Conservation (phyloP, 2,113 vertebrate species). For the Sardina pilchardus region DNA sequence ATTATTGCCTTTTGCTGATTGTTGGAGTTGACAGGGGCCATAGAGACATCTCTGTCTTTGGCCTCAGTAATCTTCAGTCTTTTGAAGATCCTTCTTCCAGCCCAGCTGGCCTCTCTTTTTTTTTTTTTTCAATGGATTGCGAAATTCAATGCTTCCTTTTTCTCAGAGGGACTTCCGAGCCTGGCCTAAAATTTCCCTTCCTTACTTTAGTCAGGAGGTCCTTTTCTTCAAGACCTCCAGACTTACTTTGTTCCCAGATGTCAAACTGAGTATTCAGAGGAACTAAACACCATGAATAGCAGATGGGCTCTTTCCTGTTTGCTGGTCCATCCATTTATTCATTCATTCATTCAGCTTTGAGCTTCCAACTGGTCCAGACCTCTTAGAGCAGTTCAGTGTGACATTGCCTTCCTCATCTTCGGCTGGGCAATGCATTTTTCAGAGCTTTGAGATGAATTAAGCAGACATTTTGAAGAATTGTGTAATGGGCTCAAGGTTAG, state of each 20-base stretch:
- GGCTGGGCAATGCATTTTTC: not conserved
- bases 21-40: not conserved
- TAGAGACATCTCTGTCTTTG: conserved; percentile 12
- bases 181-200: not conserved
- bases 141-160: conserved; percentile 17
- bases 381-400: not conserved
- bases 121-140: not conserved
- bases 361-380: not conserved
- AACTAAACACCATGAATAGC: not conserved
- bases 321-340: not conserved
- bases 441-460: not conserved
- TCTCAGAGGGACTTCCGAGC: not conserved
- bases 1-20: not conserved
- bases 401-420: not conserved
- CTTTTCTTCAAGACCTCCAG: conserved; percentile 13
- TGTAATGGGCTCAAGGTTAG: not conserved
- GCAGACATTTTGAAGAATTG: conserved; percentile 8
- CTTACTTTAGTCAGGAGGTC: not conserved
- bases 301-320: not conserved
- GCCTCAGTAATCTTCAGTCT: not conserved
- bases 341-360: not conserved
- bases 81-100: not conserved
- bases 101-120: not conserved
- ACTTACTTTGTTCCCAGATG: not conserved
- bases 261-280: conserved; percentile 5